Evolutionary conservation across 2,113 vertebrate genomes (phyloP).

Genomic region (Tylochromis polylepis): DNA sequence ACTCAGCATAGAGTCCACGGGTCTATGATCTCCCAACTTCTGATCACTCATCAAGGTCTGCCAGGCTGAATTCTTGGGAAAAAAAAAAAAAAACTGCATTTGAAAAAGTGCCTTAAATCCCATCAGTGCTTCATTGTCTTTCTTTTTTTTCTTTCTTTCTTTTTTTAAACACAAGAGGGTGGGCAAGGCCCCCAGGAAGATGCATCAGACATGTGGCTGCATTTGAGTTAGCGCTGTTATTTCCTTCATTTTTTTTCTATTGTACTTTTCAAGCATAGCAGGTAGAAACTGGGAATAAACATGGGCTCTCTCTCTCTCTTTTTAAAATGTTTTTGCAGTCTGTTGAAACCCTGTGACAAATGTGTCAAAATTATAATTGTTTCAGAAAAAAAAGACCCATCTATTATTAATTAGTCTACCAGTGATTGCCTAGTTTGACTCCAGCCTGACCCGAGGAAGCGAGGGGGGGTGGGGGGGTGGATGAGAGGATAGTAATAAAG

Average conservation of each 20-base stretch:
- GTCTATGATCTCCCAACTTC: constrained; percentile 46
- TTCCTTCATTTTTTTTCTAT: neutral
- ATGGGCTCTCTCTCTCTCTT: neutral
- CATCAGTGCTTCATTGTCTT: neutral
- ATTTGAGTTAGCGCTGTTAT: constrained; percentile 10
- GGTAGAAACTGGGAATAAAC: neutral
- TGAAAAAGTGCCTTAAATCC: constrained; percentile 33
- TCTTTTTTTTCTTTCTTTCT: neutral
- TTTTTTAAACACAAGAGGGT: neutral
- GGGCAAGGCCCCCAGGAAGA: neutral
- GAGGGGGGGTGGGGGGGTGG: neutral
- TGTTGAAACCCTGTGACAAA: neutral
- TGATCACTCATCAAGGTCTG: constrained; percentile 60
- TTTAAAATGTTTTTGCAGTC: neutral
- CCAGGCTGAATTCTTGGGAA: neutral
- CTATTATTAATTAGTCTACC: neutral
- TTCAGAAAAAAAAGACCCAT: neutral
- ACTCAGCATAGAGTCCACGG: constrained; percentile 14
- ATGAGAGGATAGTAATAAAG: neutral
- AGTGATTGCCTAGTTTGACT: neutral
- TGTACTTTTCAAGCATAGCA: neutral
- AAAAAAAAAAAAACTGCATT: neutral
- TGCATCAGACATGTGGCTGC: constrained; percentile 1
- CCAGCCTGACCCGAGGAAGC: neutral
- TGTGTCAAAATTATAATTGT: neutral